Percentiles rank a stretch among this genome's conserved stretches.
Conservation (phyloP, 2,113 vertebrate genomes). For the Campylomormyrus numenius region DNA sequence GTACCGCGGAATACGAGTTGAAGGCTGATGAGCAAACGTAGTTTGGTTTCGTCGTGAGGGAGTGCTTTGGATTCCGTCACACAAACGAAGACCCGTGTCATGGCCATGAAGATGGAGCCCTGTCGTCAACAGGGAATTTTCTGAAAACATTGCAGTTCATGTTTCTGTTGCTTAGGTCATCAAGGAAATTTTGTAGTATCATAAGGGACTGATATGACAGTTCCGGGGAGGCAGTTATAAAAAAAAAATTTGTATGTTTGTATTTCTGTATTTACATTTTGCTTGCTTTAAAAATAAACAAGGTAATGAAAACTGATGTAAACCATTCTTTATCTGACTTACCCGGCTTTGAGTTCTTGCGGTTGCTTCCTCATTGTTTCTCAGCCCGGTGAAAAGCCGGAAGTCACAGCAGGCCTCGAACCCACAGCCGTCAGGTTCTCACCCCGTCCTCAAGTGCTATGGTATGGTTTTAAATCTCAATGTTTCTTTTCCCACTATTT, state of each 20-base stretch:
- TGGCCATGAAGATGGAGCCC: not conserved
- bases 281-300: not conserved
- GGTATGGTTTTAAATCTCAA: not conserved
- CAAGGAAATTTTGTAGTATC: not conserved
- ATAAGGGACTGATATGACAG: not conserved
- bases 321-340: not conserved
- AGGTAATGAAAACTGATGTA: not conserved
- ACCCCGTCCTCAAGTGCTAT: too few species aligned
- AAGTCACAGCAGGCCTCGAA: not conserved
- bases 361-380: not conserved
- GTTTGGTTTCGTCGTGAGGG: not conserved
- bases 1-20: not conserved
- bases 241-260: not conserved
- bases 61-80: not conserved
- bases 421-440: not conserved
- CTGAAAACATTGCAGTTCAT: not conserved
- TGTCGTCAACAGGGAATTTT: not conserved
- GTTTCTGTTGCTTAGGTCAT: not conserved
- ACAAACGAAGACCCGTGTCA: not conserved
- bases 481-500: not conserved
- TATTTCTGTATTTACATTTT: not conserved
- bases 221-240: not conserved
- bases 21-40: not conserved
- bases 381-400: not conserved
- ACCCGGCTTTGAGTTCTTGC: not conserved